Conservation (phyloP, 2,113 vertebrate genomes). For the Chloropsis cyanopogon region DNA sequence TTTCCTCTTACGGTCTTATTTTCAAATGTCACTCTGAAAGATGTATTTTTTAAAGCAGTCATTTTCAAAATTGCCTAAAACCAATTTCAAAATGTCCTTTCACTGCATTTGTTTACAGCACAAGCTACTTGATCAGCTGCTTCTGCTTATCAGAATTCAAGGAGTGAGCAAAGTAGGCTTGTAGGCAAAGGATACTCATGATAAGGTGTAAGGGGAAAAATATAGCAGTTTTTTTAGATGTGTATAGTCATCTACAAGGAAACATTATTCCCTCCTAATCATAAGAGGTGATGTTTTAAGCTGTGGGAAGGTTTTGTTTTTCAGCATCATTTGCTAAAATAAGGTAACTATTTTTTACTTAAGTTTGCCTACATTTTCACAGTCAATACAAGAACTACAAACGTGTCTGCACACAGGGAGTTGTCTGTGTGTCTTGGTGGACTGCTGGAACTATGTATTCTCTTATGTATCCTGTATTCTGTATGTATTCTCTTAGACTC, state of each 20-base stretch:
- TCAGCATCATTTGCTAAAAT: background rate
- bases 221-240: rapidly evolving
- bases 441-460: background rate
- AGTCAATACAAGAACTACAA: background rate
- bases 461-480: background rate
- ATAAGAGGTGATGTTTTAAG: background rate
- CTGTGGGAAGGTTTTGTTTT: background rate
- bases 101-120: background rate
- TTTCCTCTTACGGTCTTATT: background rate
- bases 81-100: background rate
- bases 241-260: background rate
- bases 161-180: background rate
- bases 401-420: background rate
- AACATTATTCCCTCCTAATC: background rate
- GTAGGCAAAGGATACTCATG: background rate
- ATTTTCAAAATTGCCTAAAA: background rate
- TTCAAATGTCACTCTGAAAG: background rate
- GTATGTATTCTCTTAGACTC: background rate
- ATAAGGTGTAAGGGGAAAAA: background rate
- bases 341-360: background rate
- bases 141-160: slow-evolving; percentile 1
- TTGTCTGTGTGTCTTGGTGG: background rate
- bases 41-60: background rate
- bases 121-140: background rate
- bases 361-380: background rate